phyloP scores from a whole-genome alignment of 2,113 vertebrate genomes.

The Scopus umbretta region DNA sequence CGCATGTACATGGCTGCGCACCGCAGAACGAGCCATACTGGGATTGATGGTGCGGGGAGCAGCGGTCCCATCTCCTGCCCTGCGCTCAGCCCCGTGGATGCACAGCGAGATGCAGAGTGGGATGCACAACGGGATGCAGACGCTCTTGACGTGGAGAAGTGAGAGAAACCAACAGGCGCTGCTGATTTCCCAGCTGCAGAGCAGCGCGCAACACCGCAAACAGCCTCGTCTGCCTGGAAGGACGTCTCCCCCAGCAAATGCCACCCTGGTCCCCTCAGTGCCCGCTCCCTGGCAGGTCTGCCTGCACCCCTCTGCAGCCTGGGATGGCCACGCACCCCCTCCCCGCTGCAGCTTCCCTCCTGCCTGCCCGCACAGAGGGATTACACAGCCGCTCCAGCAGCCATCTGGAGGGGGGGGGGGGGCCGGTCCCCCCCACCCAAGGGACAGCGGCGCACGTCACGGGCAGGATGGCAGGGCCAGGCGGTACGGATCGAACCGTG shows the following conservation, averaged over 20 bases:
- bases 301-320: neutral
- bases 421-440: neutral
- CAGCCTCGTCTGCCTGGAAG: neutral
- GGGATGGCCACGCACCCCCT: neutral
- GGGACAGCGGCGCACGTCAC: neutral
- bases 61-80: neutral
- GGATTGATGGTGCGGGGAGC: neutral
- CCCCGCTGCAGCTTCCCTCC: neutral
- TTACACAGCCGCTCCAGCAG: neutral
- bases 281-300: neutral
- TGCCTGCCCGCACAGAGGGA: neutral
- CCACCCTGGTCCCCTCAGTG: neutral
- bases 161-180: neutral
- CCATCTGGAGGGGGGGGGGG: neutral
- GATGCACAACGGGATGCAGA: neutral
- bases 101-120: neutral
- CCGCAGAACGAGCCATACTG: neutral
- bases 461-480: neutral
- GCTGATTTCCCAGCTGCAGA: neutral
- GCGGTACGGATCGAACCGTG: rapidly evolving
- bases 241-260: neutral
- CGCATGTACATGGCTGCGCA: rapidly evolving
- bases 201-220: neutral
- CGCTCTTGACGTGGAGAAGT: neutral
- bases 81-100: neutral